A percentile compares a stretch with the other conserved stretches of the same genome.
These are phyloP conservation scores for Pammene aurita DNA, from an alignment of 2,888 invertebrate genomes.

Conservation along the genomic window DNA sequence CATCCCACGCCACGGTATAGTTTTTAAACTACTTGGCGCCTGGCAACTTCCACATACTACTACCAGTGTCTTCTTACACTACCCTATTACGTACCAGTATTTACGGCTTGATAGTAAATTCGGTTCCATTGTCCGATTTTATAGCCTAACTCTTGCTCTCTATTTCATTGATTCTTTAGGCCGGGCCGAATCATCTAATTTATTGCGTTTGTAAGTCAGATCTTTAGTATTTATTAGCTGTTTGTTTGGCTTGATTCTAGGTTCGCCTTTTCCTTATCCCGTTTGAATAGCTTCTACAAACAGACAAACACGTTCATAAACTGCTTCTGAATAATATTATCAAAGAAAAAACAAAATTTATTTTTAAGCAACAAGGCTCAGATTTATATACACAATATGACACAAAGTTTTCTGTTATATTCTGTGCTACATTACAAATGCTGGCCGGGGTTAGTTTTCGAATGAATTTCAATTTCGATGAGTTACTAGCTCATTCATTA, in stretches of 20 bases:
- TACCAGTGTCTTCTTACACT: too few relatives aligned
- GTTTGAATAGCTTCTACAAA: neutral
- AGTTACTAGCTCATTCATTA: conserved; percentile 38
- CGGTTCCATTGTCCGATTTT: conserved; percentile 36
- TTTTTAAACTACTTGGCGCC: conserved; percentile 20
- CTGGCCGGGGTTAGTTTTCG: conserved; percentile 24
- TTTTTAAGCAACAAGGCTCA: neutral
- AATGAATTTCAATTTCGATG: conserved; percentile 39
- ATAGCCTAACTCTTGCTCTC: conserved; percentile 23
- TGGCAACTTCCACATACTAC: conserved; percentile 25
- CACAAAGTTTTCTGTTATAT: conserved; percentile 9
- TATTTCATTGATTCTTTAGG: conserved; percentile 16
- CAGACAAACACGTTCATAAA: neutral
- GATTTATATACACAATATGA: conserved; percentile 6
- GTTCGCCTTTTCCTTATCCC: conserved; percentile 8
- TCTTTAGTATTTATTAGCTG: conserved; percentile 16
- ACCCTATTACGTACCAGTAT: too few relatives aligned
- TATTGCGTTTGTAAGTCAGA: conserved; percentile 15
- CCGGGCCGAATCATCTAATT: conserved; percentile 20
- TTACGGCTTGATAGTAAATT: conserved; percentile 32
- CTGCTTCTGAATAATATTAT: conserved; percentile 1
- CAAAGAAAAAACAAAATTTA: neutral
- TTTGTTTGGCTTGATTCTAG: neutral
- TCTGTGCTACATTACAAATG: conserved; percentile 17
- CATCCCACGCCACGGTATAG: conserved; percentile 14